Percentiles rank a stretch among this genome's conserved stretches.
Conservation (phyloP, 2,113 vertebrate genomes). For the Leptobrachium ailaonicum region DNA sequence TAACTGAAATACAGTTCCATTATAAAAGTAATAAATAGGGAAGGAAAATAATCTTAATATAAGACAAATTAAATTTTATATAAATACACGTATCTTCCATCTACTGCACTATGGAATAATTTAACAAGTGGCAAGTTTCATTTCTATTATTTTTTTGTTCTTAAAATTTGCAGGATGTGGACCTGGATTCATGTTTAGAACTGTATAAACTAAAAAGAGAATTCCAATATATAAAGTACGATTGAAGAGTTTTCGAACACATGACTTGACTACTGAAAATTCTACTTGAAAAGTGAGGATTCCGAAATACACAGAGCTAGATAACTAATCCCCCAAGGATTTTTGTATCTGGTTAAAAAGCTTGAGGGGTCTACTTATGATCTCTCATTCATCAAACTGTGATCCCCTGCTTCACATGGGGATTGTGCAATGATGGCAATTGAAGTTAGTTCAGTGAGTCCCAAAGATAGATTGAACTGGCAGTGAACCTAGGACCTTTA, state of each 20-base stretch:
- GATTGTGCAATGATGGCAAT: constrained; percentile 6
- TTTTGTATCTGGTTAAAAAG: constrained; percentile 4
- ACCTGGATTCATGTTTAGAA: no score
- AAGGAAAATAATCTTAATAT: no score
- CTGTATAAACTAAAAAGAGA: no score
- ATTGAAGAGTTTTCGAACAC: not conserved
- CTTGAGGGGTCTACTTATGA: constrained; percentile 15
- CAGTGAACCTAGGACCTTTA: constrained; percentile 21
- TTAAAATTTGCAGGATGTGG: no score
- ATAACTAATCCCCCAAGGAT: not conserved
- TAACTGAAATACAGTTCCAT: no score
- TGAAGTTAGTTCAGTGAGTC: constrained; percentile 13
- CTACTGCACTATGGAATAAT: no score
- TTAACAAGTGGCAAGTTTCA: no score
- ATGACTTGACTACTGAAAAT: not conserved
- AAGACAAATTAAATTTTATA: no score
- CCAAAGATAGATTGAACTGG: constrained; percentile 11
- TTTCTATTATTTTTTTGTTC: no score
- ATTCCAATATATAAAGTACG: not conserved
- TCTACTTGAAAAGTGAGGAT: not conserved
- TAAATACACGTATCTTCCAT: no score
- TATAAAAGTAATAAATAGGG: no score
- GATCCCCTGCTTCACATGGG: not conserved
- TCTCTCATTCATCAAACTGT: constrained; percentile 22
- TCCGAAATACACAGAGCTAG: not conserved